These are phyloP conservation scores for Steinernema carpocapsae DNA, from an alignment of 2,888 invertebrate genomes.

Conservation along the genomic window DNA sequence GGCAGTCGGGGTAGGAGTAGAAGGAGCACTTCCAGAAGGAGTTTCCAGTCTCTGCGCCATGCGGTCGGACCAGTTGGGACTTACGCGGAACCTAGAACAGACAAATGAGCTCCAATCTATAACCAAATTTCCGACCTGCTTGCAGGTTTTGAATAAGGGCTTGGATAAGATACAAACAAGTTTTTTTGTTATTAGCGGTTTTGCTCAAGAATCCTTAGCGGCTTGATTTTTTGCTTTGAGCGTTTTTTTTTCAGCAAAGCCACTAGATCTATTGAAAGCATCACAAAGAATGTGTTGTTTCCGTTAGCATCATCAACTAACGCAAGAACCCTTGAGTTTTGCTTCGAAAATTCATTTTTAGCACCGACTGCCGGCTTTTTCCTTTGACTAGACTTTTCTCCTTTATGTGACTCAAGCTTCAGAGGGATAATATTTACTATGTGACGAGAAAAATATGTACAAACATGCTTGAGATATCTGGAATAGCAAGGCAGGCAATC, in stretches of 20 bases:
- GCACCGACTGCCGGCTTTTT: no score
- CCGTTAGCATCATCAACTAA: no score
- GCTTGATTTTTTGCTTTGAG: background rate
- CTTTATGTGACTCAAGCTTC: no score
- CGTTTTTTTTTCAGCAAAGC: no score
- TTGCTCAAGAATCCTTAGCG: background rate
- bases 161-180: no score
- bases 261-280: no score
- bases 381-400: no score
- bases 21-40: constrained; percentile 1
- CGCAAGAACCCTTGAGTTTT: no score
- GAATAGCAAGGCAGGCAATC: background rate
- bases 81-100: background rate
- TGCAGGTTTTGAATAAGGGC: background rate
- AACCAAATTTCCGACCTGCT: no score
- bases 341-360: no score
- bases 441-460: background rate
- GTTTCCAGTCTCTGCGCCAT: background rate
- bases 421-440: background rate
- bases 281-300: no score
- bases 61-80: background rate
- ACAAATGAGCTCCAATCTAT: background rate
- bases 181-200: no score
- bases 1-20: constrained; percentile 23
- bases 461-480: background rate